phyloP scores from a whole-genome alignment of 1,140 invertebrate genomes.

The Berghia stephanieae region DNA sequence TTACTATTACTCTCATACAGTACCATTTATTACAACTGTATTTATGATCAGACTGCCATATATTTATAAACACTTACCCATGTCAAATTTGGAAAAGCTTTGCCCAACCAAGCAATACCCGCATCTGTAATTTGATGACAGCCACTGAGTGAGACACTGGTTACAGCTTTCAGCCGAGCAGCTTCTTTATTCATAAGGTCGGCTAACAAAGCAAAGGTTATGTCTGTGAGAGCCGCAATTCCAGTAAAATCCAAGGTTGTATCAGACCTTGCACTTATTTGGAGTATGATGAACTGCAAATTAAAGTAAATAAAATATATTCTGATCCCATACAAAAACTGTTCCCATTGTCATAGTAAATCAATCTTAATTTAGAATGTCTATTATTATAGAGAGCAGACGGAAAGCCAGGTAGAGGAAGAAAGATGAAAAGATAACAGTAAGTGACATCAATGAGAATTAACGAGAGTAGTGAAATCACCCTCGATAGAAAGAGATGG shows the following conservation, averaged over 20 bases:
- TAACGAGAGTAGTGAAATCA: too few species aligned
- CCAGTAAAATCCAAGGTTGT: conserved; percentile 22
- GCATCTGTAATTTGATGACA: conserved; percentile 14
- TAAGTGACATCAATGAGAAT: too few species aligned
- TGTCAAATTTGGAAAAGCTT: conserved; percentile 19
- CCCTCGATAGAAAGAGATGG: too few species aligned
- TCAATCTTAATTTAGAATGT: neutral
- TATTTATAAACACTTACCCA: neutral
- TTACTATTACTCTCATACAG: too few species aligned
- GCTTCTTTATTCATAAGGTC: neutral
- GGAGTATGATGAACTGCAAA: conserved; percentile 20
- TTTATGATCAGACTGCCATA: neutral
- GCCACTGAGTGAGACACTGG: neutral
- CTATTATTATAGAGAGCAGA: neutral
- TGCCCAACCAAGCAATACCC: conserved; percentile 6
- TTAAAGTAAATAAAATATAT: neutral
- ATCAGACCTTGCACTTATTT: conserved; percentile 1
- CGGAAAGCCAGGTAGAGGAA: neutral
- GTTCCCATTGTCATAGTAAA: neutral
- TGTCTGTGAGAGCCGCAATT: conserved; percentile 14
- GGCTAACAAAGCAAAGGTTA: conserved; percentile 14
- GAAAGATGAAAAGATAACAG: neutral
- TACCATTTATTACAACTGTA: too few species aligned
- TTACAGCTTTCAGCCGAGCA: neutral
- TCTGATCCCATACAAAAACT: neutral